phyloP scores from a whole-genome alignment of 2,113 vertebrate genomes.

The Microcebus jonahi region DNA sequence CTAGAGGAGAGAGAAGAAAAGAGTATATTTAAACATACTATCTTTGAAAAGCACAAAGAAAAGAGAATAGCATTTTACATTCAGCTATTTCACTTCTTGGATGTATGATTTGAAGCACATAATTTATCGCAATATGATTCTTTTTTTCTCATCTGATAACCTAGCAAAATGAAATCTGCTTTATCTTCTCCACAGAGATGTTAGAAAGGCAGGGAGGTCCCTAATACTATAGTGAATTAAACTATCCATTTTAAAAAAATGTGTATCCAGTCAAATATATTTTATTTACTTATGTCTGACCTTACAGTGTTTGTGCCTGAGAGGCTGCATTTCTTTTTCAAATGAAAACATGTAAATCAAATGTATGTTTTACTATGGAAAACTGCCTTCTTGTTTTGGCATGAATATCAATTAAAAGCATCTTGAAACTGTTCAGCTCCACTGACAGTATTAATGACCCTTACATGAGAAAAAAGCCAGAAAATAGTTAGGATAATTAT shows the following conservation, averaged over 20 bases:
- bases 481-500: constrained; percentile 40
- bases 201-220: neutral
- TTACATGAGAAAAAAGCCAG: constrained; percentile 36
- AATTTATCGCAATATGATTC: neutral
- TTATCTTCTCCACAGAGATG: neutral
- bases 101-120: neutral
- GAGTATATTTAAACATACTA: neutral
- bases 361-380: neutral
- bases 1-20: neutral
- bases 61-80: constrained; percentile 19
- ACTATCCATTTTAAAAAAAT: neutral
- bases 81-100: neutral
- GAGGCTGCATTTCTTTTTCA: neutral
- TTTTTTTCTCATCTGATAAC: constrained; percentile 17
- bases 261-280: neutral
- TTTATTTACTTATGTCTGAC: neutral
- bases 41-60: constrained; percentile 9
- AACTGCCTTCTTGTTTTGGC: neutral
- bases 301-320: constrained; percentile 5
- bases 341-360: neutral
- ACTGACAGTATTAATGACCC: constrained; percentile 25
- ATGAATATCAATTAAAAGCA: constrained; percentile 38
- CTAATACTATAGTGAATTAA: neutral
- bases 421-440: constrained; percentile 27
- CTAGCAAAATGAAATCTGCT: neutral